Conservation (phyloP, 1,140 invertebrate species). For the Zaprionus tsacasi region DNA sequence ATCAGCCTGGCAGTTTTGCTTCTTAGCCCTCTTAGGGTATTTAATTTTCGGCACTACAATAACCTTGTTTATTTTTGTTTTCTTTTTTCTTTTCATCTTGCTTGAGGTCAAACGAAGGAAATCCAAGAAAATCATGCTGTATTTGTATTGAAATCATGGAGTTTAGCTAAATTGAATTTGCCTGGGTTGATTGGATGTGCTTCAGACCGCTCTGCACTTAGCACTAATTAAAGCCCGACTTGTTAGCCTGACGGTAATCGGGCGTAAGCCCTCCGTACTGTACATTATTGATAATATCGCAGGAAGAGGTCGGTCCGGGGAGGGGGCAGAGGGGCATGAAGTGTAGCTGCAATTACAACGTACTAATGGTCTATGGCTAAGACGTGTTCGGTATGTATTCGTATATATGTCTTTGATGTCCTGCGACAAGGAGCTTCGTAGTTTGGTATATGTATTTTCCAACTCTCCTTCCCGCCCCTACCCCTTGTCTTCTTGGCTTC, state of each 20-base stretch:
- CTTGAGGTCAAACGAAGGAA: conserved; percentile 3
- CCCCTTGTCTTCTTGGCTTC: background rate
- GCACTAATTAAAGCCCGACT: conserved; percentile 63
- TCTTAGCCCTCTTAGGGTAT: background rate
- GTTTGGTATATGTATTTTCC: background rate
- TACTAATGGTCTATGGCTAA: conserved; percentile 17
- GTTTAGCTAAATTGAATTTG: conserved; percentile 39
- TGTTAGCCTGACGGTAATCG: conserved; percentile 51
- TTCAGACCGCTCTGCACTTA: conserved; percentile 25
- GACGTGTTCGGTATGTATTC: conserved; percentile 45
- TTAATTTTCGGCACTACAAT: background rate
- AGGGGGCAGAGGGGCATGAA: background rate
- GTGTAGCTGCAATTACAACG: conserved; percentile 59
- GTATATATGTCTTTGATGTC: conserved; percentile 65
- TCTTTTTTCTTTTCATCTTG: conserved; percentile 1
- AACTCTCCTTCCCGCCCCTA: background rate
- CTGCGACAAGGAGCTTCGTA: conserved; percentile 6
- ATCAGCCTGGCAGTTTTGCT: background rate
- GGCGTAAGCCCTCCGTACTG: conserved; percentile 33
- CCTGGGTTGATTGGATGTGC: conserved; percentile 30
- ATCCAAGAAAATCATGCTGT: conserved; percentile 16
- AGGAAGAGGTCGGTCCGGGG: background rate
- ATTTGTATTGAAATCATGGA: conserved; percentile 46
- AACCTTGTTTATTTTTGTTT: background rate
- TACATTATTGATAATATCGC: conserved; percentile 75